phyloP scores from a whole-genome alignment of 2,888 invertebrate species.

The Molorchus minor region DNA sequence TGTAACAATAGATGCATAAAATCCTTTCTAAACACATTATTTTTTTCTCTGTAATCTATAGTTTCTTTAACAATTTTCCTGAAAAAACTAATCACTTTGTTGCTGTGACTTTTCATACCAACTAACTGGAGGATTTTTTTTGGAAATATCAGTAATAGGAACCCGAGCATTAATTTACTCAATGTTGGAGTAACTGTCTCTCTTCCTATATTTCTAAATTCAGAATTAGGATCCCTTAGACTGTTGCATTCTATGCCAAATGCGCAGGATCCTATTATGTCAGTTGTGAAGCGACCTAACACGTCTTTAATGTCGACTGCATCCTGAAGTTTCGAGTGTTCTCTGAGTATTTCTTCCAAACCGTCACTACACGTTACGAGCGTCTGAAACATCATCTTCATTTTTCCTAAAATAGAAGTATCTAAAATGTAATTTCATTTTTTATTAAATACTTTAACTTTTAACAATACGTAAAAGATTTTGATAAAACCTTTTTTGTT shows the following conservation, averaged over 20 bases:
- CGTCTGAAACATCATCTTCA: slow-evolving; percentile 70
- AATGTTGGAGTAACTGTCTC: slow-evolving; percentile 35
- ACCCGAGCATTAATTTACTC: neutral
- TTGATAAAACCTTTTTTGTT: too few species aligned
- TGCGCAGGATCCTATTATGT: slow-evolving; percentile 68
- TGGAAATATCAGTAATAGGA: neutral
- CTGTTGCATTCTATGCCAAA: slow-evolving; percentile 70
- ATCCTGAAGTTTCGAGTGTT: slow-evolving; percentile 51
- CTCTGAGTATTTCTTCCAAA: slow-evolving; percentile 63
- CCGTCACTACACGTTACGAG: slow-evolving; percentile 66
- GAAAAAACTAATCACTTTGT: slow-evolving; percentile 59
- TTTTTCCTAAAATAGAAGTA: slow-evolving; percentile 11
- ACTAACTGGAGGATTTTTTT: neutral
- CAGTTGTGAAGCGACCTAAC: slow-evolving; percentile 67
- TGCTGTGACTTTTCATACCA: neutral
- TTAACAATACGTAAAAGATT: too few species aligned
- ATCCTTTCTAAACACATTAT: slow-evolving; percentile 63
- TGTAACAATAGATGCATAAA: slow-evolving; percentile 67
- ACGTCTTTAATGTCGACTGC: slow-evolving; percentile 60
- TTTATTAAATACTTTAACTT: too few species aligned
- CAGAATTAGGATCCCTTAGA: slow-evolving; percentile 64
- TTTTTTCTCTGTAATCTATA: slow-evolving; percentile 61
- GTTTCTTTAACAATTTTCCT: slow-evolving; percentile 60
- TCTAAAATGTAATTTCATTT: too few species aligned
- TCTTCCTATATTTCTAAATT: slow-evolving; percentile 56